Evolutionary conservation across 2,888 invertebrate species (phyloP).

Genomic region (Phytoseiulus persimilis): DNA sequence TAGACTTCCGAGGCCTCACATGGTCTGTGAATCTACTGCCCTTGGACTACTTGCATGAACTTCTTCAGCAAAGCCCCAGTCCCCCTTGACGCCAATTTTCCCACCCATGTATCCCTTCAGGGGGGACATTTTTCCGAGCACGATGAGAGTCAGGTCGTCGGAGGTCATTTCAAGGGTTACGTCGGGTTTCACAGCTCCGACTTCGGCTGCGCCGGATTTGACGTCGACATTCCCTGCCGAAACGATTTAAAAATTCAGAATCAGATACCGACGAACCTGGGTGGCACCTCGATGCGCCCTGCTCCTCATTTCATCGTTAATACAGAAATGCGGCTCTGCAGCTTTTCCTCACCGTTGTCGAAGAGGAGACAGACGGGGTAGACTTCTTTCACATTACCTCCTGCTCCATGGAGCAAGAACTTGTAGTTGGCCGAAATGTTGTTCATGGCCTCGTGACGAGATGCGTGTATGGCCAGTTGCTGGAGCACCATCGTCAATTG

Average conservation of each 20-base stretch:
- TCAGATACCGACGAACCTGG: neutral
- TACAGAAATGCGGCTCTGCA: no score
- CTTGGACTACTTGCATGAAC: conserved; percentile 36
- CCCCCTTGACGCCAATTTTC: conserved; percentile 28
- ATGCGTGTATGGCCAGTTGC: conserved; percentile 30
- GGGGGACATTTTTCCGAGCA: conserved; percentile 25
- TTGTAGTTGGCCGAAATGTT: neutral
- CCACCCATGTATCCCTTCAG: conserved; percentile 33
- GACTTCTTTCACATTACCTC: conserved; percentile 10
- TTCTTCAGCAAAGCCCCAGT: conserved; percentile 29
- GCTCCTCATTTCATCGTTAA: no score
- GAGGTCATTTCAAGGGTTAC: conserved; percentile 29
- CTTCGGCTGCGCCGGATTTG: conserved; percentile 23
- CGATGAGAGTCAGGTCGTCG: conserved; percentile 26
- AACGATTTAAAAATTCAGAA: neutral
- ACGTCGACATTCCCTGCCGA: conserved; percentile 25
- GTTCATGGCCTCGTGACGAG: conserved; percentile 17
- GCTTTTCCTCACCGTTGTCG: conserved; percentile 10
- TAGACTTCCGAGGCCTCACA: conserved; percentile 8
- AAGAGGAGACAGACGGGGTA: conserved; percentile 17
- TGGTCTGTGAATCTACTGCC: neutral
- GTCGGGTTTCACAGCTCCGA: conserved; percentile 14
- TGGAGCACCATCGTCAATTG: conserved; percentile 35
- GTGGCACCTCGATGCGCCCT: no score
- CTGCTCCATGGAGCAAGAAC: conserved; percentile 23